Base-by-base conservation (phyloP, 2,888 invertebrate genomes). In the Phengaris arion region DNA sequence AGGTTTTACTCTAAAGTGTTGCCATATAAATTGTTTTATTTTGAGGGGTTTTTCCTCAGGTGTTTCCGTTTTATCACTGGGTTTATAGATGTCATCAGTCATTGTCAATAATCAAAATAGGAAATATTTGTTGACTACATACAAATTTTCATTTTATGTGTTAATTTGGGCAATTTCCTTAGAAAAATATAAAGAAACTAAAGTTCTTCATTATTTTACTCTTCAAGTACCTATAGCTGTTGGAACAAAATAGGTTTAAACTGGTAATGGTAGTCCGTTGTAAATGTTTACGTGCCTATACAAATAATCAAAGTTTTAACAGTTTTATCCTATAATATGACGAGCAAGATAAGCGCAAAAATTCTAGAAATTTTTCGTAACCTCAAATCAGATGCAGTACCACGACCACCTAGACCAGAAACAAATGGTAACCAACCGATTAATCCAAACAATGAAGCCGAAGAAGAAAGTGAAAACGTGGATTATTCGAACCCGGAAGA, bases 381-480 rank as follows among this genome's bases (percentile, higher is more conserved):
- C 76, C 79, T 94, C 55, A 94, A 93, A 78, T 89, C 94, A 1
- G 94, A 94, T 79, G 94, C 94, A 9, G 87, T 91, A 59, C 94
- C 94, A 0, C 89, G 89, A 80, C 86, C 94, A 7, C 94, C 94
- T 0, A 86, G 94, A 64, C 82, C 85, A 54, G 80, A 79, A 45
- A 80, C 78, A 57, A 80, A 81, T 15, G 64, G 6, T 6, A 64
- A 64, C 35, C 64, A 64, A 45, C 35, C 64, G 35, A 81, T 80
- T n/a, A 79, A 81, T n/a, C 8, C 79, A 69, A 77, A 76, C 45
- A 78, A 81, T 45, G 80, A 81, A 59, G 77, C 79, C 10, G 80
- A 81, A n/a, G 75, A 77, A 69, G 75, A 83, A 59, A 81, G 85
- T 79, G 84, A 83, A 76, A 86, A 85, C 77, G 80, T 82, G 22